Conservation (phyloP, 2,797 vertebrate species). For the Gymnocypris eckloni region DNA sequence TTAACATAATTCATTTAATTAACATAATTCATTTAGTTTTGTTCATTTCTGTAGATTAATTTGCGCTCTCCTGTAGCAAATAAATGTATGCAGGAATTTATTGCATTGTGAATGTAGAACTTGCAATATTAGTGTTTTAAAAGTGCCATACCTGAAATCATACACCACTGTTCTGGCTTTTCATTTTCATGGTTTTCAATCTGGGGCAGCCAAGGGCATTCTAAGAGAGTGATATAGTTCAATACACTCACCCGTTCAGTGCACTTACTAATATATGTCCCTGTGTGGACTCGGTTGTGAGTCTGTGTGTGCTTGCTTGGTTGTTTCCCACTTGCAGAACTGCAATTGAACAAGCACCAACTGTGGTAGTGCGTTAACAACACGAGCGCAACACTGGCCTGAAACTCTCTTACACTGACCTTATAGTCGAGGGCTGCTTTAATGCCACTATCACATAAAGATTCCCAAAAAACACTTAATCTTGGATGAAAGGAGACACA, state of each 20-base stretch:
- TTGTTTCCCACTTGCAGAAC: not conserved
- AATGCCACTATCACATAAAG: not conserved
- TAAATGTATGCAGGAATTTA: not conserved
- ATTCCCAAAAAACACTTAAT: slow-evolving; percentile 5
- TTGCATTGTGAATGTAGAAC: not conserved
- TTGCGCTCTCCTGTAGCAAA: not conserved
- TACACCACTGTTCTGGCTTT: not conserved
- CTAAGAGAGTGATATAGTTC: not conserved
- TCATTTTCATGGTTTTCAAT: not conserved
- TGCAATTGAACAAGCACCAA: not conserved
- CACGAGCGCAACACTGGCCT: not conserved
- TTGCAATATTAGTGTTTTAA: not conserved
- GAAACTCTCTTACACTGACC: not conserved
- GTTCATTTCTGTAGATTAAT: not conserved
- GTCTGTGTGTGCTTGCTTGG: not conserved
- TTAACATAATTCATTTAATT: not conserved
- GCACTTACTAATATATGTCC: not conserved
- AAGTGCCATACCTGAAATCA: not conserved
- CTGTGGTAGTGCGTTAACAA: not conserved
- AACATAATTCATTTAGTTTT: not conserved
- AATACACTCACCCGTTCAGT: not conserved
- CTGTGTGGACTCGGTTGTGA: not conserved
- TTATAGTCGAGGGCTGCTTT: not conserved
- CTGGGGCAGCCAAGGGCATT: not conserved
- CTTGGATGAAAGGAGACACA: not conserved